Base-by-base conservation (phyloP, 2,113 vertebrate species). In the Gymnobelideus leadbeateri region DNA sequence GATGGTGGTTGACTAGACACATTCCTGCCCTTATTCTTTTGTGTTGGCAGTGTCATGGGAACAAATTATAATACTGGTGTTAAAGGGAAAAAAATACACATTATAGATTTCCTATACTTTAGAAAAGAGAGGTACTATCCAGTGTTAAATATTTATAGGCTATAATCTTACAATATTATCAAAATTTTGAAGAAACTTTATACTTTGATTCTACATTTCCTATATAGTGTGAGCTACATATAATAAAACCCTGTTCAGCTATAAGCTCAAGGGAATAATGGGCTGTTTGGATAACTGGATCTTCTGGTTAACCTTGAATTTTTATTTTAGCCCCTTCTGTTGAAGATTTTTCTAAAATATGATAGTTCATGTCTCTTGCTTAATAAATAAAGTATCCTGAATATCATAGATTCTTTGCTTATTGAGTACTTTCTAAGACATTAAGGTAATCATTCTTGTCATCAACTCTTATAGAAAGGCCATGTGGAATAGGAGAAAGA, bases 61-160 rank as follows among this genome's bases (percentile, higher is more conserved):
- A 90, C 92, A 61, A 93, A 92, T 90, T 49, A 50, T 93, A 92
- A 96, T 92, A 55, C 51, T 93, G 68, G 26, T 92, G 57, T 68
- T 91, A 1, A n/a, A 89, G 51, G 49, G 68, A 37, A 91, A 43
- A 91, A 93, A 95, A 61, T 90, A 51, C 47, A 47, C 7, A 77
- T 91, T 91, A 53, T 6, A 68, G 57, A 3, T 26, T n/a, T 92
- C 47, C 52, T 61, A 47, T 91, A 57, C 89, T 91, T 89, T 47
- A 1, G 47, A 53, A 91, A 91, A 51, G 21, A 43, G 46, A 84
- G 8, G 55, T 3, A 0, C 0, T 94, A 31, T 53, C 50, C 31
- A 1, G 47, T n/a, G 52, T 43, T 50, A 53, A 43, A 43, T 50
- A 21, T 37, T 47, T 49, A 68, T 84, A 77, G 14, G 0, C 14